Base-by-base conservation (phyloP, 1,140 invertebrate species). In the Zaprionus nigranus region DNA sequence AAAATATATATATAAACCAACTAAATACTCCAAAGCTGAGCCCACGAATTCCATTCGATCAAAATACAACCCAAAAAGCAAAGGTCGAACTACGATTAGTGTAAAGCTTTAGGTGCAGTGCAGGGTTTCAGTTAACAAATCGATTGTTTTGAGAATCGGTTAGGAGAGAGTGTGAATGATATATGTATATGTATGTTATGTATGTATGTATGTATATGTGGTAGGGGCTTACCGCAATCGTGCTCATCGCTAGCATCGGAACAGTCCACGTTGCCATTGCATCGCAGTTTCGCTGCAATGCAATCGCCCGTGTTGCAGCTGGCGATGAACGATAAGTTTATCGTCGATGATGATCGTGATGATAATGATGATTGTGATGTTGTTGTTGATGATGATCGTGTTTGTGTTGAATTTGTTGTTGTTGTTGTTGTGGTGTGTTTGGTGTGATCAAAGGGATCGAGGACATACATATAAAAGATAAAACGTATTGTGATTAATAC, bases 211-310 rank as follows among this genome's bases (percentile, higher is more conserved):
- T 46, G 3, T 9, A 17, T 43, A n/a, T 17, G 11, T 46, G 40
- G 6, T 11, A 13, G 28, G 58, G 62, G 79, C 83, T 94, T 94
- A 94, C 93, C 81, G 83, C 95, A 96, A 78, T 94, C 90, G 59
- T 93, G 92, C 93, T 97, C 97, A 93, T 98, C 97, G 92, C 95
- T 96, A 34, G 93, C 94, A 93, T 96, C 95, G 57, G 94, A 92
- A 93, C 97, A 98, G 93, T 98, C 96, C 26, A 90, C 85, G 54
- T 92, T 85, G 57, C 94, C 94, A 91, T 98, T 95, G 93, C 97
- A 98, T 63, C 93, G 93, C 59, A 83, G 79, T 11, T 92, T 91
- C 51, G 92, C 90, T n/a, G 77, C 79, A 51, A 94, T 91, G 79
- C 93, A 94, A 63, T 93, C 92, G 51, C 91, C 92, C 54, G 84